Evolutionary conservation across 2,888 invertebrate genomes (phyloP), one percentile per base, ranked within the genome.

Genomic region (Spodoptera exigua): DNA sequence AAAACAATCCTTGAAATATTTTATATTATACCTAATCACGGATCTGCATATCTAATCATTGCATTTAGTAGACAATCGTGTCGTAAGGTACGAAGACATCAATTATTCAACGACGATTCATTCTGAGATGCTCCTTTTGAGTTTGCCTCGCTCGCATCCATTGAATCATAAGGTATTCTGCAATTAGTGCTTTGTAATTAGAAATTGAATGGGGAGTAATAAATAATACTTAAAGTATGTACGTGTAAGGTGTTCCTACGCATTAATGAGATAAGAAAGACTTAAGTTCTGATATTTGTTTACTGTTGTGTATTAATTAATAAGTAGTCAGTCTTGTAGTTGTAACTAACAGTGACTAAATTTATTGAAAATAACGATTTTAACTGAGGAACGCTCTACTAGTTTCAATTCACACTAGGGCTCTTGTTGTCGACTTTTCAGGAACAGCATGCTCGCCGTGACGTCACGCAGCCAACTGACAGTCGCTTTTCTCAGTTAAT

Each of bases 61-160:
- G 66, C 45, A 68, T 69, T 55, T 69, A 43, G 62, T 59, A 70
- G 68, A 65, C 56, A 63, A 65, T 67, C 58, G 54, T 63, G 69
- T 67, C 60, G 62, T 68, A 65, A 65, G 74, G 68, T 67, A 67
- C 69, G 64, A 61, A 63, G 65, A 70, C 75, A 84, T 84, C 76
- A 83, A 84, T 83, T 81, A 84, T 84, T 83, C 84, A 80, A 74
- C 63, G 65, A 72, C 74, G 60, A 78, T 82, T 82, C 80, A 79
- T 78, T 80, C 73, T 61, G 61, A 71, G 61, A 71, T 76, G 78
- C 73, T 76, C 68, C 74, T 75, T 69, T 69, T 67, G 67, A 69
- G 70, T 65, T 73, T 66, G 71, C 54, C 14, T 51, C 61, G 47
- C 66, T 77, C 67, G 71, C 63, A 74, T 74, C 70, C 63, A 72